A percentile compares a stretch with the other conserved stretches of the same genome.
phyloP scores from a whole-genome alignment of 2,113 vertebrate species.

The Leptosomus discolor region DNA sequence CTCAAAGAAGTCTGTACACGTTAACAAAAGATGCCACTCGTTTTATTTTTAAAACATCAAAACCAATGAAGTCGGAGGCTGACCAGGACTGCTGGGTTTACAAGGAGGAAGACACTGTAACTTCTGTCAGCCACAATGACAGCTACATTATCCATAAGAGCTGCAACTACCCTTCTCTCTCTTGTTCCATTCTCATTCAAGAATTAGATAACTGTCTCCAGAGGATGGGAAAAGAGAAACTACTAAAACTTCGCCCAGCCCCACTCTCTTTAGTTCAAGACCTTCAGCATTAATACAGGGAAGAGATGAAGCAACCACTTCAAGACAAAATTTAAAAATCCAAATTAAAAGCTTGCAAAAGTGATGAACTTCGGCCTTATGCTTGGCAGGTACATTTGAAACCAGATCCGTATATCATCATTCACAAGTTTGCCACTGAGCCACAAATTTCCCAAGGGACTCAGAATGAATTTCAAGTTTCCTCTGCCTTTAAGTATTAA shows the following conservation, averaged over 20 bases:
- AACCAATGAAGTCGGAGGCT: neutral
- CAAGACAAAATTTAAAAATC: neutral
- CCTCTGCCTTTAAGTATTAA: neutral
- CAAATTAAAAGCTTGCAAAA: neutral
- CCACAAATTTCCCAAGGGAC: neutral
- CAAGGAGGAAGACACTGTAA: neutral
- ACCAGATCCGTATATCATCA: neutral
- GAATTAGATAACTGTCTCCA: neutral
- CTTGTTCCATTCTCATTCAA: neutral
- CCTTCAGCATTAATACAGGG: neutral
- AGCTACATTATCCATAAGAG: neutral
- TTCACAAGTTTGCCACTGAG: neutral
- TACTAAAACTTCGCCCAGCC: neutral
- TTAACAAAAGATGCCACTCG: slow-evolving; percentile 14
- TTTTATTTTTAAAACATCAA: slow-evolving; percentile 23
- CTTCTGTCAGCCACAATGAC: slow-evolving; percentile 21
- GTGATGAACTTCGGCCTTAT: neutral
- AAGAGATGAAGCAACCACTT: neutral
- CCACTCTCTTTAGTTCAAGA: neutral
- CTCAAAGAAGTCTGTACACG: neutral
- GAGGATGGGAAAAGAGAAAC: neutral
- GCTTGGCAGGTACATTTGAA: neutral
- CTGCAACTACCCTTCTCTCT: neutral
- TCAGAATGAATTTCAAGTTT: neutral
- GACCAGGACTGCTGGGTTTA: neutral